Evolutionary conservation across 2,113 vertebrate genomes (phyloP), one percentile per base, ranked within the genome.

Genomic region (Cyanoliseus patagonus): DNA sequence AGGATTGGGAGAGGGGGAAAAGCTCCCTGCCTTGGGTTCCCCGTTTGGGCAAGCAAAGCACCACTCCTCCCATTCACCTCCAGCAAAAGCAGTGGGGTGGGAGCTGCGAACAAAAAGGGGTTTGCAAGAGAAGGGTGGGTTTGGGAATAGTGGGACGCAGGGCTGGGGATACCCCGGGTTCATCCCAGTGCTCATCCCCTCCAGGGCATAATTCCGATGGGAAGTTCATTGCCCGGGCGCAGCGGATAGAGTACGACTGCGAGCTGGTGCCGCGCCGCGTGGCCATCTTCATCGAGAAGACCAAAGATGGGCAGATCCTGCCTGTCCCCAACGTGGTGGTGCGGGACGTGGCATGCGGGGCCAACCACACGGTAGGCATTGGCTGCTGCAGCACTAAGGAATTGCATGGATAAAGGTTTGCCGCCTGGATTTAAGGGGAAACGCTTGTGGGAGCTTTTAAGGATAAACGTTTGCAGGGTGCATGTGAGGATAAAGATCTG

Each of bases 231-330:
- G 99, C 99, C 59, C 98, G 99, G 2, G 99, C 99, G 0, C 99
- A 99, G 96, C 98, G 99, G 83, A 99, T 99, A 15, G 99, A 99
- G 97, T 99, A 99, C 3, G 99, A 99, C 98, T 99, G 99, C 2
- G 99, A 99, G 96, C 98, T 99, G 81, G 98, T 99, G 52, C 98
- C 99, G 6, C 98, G 99, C 15, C 98, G 99, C 0, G 98, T 99
- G 5, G 99, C 99, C 90, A 99, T 99, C 97, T 99, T 99, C 97
- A 99, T 99, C 3, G 99, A 99, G 97, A 99, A 99, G 97, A 99
- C 99, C 6, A 99, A 99, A 92, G 99, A 99, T 1, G 99, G 99
- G 9, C 99, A 99, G 97, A 96, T 99, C 59, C 97, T 98, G 92
- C 99, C 99, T 0, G 99, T 99, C 62, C 98, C 99, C 6, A 99